Conservation (phyloP, 2,113 vertebrate genomes). For the Calidris pugnax region DNA sequence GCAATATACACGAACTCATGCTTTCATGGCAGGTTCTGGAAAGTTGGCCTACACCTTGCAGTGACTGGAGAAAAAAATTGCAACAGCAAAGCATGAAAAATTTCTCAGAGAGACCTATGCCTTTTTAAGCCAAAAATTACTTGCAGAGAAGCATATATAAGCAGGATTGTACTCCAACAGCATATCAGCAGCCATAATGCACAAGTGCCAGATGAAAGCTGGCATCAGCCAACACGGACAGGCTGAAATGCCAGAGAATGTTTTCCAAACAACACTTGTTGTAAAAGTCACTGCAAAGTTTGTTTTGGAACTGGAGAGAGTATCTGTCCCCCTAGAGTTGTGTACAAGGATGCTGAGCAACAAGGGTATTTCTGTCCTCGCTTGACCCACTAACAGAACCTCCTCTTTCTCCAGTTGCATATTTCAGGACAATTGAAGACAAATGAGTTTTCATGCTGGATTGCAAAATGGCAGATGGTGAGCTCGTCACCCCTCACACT, state of each 20-base stretch:
- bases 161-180: neutral
- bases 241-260: neutral
- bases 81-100: neutral
- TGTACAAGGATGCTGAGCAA: neutral
- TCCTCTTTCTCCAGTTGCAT: neutral
- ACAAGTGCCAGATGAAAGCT: neutral
- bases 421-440: neutral
- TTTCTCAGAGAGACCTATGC: neutral
- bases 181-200: neutral
- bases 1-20: neutral
- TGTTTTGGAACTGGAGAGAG: neutral
- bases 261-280: neutral
- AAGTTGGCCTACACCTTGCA: neutral
- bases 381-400: neutral
- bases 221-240: neutral
- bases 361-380: neutral
- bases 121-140: neutral
- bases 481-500: neutral
- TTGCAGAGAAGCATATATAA: neutral
- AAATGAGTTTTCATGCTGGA: accelerated
- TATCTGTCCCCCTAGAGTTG: neutral
- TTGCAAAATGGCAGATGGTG: neutral
- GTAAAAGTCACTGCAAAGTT: neutral
- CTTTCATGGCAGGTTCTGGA: neutral
- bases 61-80: neutral